These are phyloP conservation scores for Aleiodes alternator DNA, from an alignment of 2,888 invertebrate species.

Conservation along the genomic window DNA sequence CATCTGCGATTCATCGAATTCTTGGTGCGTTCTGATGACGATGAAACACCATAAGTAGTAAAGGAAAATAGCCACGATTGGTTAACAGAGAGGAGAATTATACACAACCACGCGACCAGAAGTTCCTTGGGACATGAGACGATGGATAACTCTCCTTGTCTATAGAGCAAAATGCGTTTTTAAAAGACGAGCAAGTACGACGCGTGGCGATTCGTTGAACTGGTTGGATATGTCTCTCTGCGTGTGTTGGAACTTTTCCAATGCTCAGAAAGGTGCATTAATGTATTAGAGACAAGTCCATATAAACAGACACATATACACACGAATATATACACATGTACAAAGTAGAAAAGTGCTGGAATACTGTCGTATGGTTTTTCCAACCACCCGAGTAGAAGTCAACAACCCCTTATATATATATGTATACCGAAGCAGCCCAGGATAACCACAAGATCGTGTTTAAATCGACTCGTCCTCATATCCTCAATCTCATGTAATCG, in stretches of 20 bases:
- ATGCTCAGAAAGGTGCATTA: neutral
- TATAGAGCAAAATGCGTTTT: slow-evolving; percentile 10
- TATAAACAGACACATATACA: neutral
- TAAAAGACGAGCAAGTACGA: slow-evolving; percentile 12
- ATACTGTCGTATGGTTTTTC: slow-evolving; percentile 36
- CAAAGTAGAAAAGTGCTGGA: neutral
- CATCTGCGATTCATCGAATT: slow-evolving; percentile 46
- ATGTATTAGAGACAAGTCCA: neutral
- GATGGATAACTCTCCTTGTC: slow-evolving; percentile 14
- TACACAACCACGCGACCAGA: slow-evolving; percentile 18
- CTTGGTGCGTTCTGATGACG: slow-evolving; percentile 53
- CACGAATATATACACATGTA: neutral
- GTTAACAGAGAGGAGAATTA: slow-evolving; percentile 50
- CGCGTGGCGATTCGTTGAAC: slow-evolving; percentile 66
- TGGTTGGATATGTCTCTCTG: slow-evolving; percentile 63
- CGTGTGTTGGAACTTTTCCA: neutral
- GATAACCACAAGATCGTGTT: neutral
- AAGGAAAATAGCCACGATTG: slow-evolving; percentile 54
- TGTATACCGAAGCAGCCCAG: neutral
- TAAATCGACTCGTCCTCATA: slow-evolving; percentile 25
- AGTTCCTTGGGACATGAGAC: slow-evolving; percentile 24
- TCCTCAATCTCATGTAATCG: slow-evolving; percentile 26
- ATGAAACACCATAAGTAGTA: slow-evolving; percentile 65
- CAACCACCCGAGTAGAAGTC: slow-evolving; percentile 32
- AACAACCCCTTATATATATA: slow-evolving; percentile 28